Evolutionary conservation across 1,140 invertebrate species (phyloP), one percentile per base, ranked within the genome.

Genomic region (Cheumatopsyche charites): DNA sequence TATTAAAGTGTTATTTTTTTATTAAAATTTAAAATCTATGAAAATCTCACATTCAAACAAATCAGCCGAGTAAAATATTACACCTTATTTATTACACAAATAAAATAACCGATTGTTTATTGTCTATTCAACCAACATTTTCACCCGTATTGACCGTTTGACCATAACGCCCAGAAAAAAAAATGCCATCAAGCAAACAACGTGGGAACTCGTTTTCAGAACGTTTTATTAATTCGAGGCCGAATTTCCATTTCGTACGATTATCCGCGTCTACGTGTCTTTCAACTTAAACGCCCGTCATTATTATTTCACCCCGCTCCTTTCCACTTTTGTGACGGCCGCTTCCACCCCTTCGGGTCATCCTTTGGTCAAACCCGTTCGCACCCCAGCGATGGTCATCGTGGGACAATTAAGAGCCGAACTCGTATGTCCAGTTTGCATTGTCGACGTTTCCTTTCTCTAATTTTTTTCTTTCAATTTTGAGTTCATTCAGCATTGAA

Each of bases 391-490:
- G 67, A 71, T 67, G 67, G 70, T 69, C 43, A 26, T 11, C 36
- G 41, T 26, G 62, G 65, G 49, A 63, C 70, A 72, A 69, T 74
- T 69, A 66, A 66, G 65, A 29, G 12, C 17, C 9, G 45, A 74
- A 74, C 73, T 69, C 42, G 73, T 69, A 74, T 74, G 73, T 74
- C 73, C 73, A 74, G 73, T 74, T 71, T 71, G n/a, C n/a, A 71
- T 72, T 73, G 45, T 67, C 17, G 43, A 58, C 12, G 29, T 3
- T 36, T 36, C 29, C 9, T 13, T 19, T 55, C 62, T 49, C 47
- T 65, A 66, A 19, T 12, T 19, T 61, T 49, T 63, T 26, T n/a
- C n/a, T n/a, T n/a, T n/a, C n/a, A n/a, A n/a, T n/a, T n/a, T n/a
- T n/a, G n/a, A n/a, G n/a, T 26, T 23, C 62, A 63, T 23, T 23